Conservation (phyloP, 2,113 vertebrate species). For the Podarcis raffonei region DNA sequence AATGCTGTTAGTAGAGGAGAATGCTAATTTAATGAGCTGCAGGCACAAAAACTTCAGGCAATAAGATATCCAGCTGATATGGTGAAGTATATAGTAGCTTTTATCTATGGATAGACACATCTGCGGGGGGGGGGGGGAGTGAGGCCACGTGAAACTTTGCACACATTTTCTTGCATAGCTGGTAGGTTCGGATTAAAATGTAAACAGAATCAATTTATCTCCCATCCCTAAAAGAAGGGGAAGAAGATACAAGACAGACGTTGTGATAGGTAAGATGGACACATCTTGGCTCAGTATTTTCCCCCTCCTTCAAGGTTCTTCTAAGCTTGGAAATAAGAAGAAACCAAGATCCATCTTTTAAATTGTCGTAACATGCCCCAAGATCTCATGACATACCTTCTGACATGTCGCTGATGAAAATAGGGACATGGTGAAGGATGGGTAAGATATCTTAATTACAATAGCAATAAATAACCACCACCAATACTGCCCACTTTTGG, state of each 20-base stretch:
- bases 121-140: neutral
- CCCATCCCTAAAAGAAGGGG: neutral
- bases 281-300: neutral
- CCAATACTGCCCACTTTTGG: neutral
- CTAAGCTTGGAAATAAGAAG: neutral
- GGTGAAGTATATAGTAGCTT: neutral
- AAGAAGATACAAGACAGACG: neutral
- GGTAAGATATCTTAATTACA: too few relatives aligned
- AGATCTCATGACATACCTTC: too few relatives aligned
- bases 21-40: slow-evolving; percentile 1
- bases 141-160: too few relatives aligned
- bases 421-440: too few relatives aligned
- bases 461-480: too few relatives aligned
- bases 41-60: neutral
- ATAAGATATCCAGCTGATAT: neutral
- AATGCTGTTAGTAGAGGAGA: too few relatives aligned
- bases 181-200: neutral
- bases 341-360: too few relatives aligned
- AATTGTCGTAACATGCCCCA: too few relatives aligned
- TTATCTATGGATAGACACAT: neutral
- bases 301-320: neutral
- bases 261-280: neutral
- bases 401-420: too few relatives aligned
- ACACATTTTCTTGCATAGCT: too few relatives aligned
- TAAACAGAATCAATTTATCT: neutral